phyloP scores from a whole-genome alignment of 1,140 invertebrate genomes.

The Bombus huntii region DNA sequence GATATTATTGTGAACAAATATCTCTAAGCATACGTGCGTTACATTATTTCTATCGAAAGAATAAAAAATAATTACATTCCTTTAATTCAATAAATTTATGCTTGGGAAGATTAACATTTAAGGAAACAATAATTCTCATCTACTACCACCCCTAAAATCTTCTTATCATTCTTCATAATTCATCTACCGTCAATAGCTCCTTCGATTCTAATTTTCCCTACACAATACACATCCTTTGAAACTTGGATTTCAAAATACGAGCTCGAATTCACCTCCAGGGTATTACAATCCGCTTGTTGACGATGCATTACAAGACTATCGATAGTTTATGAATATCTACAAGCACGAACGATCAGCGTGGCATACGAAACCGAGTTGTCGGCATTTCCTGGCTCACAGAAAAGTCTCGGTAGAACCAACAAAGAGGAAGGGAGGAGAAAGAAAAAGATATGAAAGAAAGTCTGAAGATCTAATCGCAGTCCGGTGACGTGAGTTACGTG shows the following conservation, averaged over 20 bases:
- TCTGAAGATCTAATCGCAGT: conserved; percentile 71
- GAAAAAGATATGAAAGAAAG: conserved; percentile 53
- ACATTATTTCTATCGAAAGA: too few relatives aligned
- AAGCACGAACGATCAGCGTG: conserved; percentile 2
- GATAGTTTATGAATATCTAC: conserved; percentile 52
- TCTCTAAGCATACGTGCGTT: too few relatives aligned
- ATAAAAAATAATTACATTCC: neutral
- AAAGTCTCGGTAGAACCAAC: neutral
- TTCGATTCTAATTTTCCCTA: conserved; percentile 13
- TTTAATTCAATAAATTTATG: neutral
- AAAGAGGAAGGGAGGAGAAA: neutral
- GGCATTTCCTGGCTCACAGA: conserved; percentile 23
- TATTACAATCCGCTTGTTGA: conserved; percentile 4
- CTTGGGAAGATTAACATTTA: neutral
- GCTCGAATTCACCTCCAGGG: conserved; percentile 11
- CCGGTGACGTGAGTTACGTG: conserved; percentile 73
- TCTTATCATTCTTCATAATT: conserved; percentile 3
- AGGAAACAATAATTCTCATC: neutral
- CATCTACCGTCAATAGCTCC: neutral
- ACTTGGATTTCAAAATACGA: conserved; percentile 21
- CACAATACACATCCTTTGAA: neutral
- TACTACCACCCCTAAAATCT: neutral
- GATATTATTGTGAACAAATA: too few relatives aligned
- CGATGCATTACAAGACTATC: conserved; percentile 43
- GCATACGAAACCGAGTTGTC: conserved; percentile 48